These are phyloP conservation scores for Rhyacophila evoluta DNA, from an alignment of 2,888 invertebrate genomes.

Conservation along the genomic window DNA sequence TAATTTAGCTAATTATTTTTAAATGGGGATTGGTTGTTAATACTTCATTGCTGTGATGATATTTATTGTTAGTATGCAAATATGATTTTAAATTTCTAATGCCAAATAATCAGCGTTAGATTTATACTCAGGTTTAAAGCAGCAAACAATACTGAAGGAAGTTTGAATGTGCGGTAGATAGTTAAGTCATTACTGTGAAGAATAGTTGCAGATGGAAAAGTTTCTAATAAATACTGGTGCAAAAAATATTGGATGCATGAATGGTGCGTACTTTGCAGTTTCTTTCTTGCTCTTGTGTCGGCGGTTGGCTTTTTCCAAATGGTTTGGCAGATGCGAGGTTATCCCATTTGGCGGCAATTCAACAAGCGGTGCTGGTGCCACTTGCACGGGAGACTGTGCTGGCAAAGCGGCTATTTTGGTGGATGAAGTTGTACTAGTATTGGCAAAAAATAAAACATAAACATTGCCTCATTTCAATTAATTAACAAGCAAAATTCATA, in stretches of 20 bases:
- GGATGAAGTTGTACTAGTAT: conserved; percentile 49
- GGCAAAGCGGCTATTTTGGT: conserved; percentile 53
- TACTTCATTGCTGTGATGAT: too few relatives aligned
- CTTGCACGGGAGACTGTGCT: conserved; percentile 48
- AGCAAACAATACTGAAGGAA: background rate
- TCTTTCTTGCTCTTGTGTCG: conserved; percentile 54
- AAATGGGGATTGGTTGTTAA: too few relatives aligned
- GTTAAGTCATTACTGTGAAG: background rate
- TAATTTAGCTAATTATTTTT: too few relatives aligned
- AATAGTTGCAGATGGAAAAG: background rate
- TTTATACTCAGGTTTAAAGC: background rate
- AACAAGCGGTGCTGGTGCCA: conserved; percentile 39
- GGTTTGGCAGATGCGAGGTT: conserved; percentile 41
- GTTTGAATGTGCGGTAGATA: background rate
- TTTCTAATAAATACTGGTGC: background rate
- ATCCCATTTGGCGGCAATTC: conserved; percentile 45
- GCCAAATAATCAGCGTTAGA: background rate
- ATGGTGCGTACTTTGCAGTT: conserved; percentile 53
- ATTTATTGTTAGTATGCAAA: too few relatives aligned
- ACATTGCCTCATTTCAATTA: conserved; percentile 37
- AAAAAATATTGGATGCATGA: conserved; percentile 36
- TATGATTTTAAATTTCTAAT: background rate
- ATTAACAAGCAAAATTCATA: conserved; percentile 28
- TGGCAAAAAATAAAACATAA: conserved; percentile 46
- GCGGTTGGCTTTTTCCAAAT: conserved; percentile 49